phyloP scores from a whole-genome alignment of 2,113 vertebrate species.

The Rhinopithecus roxellana region DNA sequence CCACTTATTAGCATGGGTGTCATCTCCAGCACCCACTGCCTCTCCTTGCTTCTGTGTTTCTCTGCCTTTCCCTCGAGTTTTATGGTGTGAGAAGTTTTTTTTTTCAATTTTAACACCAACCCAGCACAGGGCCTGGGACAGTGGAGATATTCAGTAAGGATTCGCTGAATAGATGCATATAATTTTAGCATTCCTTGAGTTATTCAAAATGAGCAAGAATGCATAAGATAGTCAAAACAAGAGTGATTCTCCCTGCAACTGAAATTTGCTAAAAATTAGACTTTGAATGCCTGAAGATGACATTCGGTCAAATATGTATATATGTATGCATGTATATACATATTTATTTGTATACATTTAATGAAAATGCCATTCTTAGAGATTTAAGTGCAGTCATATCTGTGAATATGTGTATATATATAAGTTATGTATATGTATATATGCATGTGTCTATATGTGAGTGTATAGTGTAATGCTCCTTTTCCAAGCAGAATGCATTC shows the following conservation, averaged over 20 bases:
- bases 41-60: fast-evolving
- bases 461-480: neutral
- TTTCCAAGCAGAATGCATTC: neutral
- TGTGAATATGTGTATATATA: neutral
- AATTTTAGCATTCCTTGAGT: neutral
- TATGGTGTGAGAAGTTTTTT: fast-evolving
- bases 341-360: neutral
- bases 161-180: no score
- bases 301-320: no score
- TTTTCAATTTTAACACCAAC: fast-evolving
- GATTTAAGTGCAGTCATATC: neutral
- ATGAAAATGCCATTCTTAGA: neutral
- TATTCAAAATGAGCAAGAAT: neutral
- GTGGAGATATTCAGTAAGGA: fast-evolving
- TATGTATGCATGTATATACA: no score
- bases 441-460: neutral
- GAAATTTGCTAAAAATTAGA: no score
- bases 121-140: fast-evolving
- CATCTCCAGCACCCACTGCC: fast-evolving
- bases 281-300: no score
- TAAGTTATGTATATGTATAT: neutral
- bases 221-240: neutral
- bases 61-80: fast-evolving
- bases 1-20: fast-evolving
- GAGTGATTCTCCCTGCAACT: no score